phyloP scores from a whole-genome alignment of 2,113 vertebrate genomes.

The Manacus vitellinus region DNA sequence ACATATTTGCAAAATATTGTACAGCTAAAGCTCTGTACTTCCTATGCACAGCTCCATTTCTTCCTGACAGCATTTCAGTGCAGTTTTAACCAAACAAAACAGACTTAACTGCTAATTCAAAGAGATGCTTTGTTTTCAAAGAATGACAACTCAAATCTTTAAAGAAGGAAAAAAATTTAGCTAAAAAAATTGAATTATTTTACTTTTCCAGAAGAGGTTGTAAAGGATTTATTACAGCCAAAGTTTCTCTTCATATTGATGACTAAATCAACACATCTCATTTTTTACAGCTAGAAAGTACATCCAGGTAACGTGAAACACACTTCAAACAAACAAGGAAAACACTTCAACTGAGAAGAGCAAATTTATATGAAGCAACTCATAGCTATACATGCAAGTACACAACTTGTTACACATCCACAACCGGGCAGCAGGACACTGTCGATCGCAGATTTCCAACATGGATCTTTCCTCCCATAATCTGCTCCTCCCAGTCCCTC shows the following conservation, averaged over 20 bases:
- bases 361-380: not conserved
- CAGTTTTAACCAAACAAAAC: not conserved
- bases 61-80: not conserved
- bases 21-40: not conserved
- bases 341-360: not conserved
- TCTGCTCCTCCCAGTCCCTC: not conserved
- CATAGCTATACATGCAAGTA: not conserved
- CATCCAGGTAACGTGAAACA: constrained; percentile 4
- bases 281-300: not conserved
- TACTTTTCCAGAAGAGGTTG: not conserved
- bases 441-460: not conserved
- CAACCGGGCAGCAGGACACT: not conserved
- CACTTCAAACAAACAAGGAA: not conserved
- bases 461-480: not conserved
- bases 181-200: not conserved
- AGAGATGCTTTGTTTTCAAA: not conserved
- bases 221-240: not conserved
- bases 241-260: not conserved
- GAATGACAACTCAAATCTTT: not conserved
- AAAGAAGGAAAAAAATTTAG: not conserved
- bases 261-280: not conserved
- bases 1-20: not conserved
- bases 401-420: not conserved
- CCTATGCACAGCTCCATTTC: not conserved
- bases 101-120: not conserved